Evolutionary conservation across 1,140 invertebrate genomes (phyloP).

Genomic region (Teleogryllus occipitalis): DNA sequence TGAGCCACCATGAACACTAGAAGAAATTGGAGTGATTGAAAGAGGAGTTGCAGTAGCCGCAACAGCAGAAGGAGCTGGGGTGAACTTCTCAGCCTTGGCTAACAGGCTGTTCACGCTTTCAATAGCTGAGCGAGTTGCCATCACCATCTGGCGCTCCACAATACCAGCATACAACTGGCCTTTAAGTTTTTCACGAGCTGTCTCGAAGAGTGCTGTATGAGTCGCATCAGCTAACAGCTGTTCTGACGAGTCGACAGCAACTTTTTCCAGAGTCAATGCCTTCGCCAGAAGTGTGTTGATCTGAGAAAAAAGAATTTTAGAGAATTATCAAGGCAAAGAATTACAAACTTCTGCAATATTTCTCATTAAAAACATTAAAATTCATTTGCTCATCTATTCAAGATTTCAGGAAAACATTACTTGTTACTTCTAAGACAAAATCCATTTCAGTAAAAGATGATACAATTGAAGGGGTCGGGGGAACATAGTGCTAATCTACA

Average conservation of each 20-base stretch:
- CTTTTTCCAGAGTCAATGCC: slow-evolving; percentile 67
- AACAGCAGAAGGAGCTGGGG: slow-evolving; percentile 3
- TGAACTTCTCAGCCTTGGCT: slow-evolving; percentile 19
- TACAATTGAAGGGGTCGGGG: too few relatives aligned
- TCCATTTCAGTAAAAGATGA: too few relatives aligned
- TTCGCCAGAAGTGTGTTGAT: slow-evolving; percentile 57
- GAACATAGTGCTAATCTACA: too few relatives aligned
- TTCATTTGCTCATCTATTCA: too few relatives aligned
- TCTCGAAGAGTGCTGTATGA: slow-evolving; percentile 67
- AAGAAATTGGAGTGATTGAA: background rate
- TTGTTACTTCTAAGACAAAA: too few relatives aligned
- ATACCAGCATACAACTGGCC: slow-evolving; percentile 69
- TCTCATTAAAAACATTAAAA: too few relatives aligned
- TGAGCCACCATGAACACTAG: background rate
- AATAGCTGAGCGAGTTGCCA: slow-evolving; percentile 49
- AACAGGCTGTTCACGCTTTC: slow-evolving; percentile 29
- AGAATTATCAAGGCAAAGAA: too few relatives aligned
- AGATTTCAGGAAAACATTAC: too few relatives aligned
- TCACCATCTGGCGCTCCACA: slow-evolving; percentile 52
- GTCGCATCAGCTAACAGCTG: slow-evolving; percentile 58
- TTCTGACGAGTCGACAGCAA: slow-evolving; percentile 54
- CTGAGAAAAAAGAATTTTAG: slow-evolving; percentile 28
- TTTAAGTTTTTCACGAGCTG: slow-evolving; percentile 74
- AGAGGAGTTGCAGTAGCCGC: background rate
- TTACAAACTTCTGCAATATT: too few relatives aligned